phyloP scores from a whole-genome alignment of 2,113 vertebrate genomes.

The Pelodiscus sinensis region DNA sequence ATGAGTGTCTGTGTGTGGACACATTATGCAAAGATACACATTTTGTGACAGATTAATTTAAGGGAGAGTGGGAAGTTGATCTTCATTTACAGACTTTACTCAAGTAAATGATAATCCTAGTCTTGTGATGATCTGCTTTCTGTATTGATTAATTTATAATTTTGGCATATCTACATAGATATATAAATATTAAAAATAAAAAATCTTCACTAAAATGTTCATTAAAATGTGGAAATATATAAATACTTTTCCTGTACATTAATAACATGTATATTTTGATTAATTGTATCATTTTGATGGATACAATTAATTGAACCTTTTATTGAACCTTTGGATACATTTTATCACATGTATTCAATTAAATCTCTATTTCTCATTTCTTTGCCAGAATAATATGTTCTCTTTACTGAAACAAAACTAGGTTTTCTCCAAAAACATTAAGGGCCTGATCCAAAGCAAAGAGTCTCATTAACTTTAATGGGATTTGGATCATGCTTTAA shows the following conservation, averaged over 20 bases:
- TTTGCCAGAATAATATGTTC: neutral
- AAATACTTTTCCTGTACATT: too few relatives aligned
- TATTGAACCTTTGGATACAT: neutral
- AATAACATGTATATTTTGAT: neutral
- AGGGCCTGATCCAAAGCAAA: neutral
- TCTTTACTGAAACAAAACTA: neutral
- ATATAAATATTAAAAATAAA: neutral
- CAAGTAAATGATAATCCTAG: neutral
- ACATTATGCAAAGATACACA: neutral
- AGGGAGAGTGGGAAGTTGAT: neutral
- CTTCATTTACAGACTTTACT: neutral
- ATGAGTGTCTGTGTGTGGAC: neutral
- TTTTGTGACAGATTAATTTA: neutral
- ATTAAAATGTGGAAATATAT: neutral
- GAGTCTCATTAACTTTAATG: neutral
- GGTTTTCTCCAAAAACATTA: neutral
- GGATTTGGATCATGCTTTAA: neutral
- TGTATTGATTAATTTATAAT: neutral
- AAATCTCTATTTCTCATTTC: neutral
- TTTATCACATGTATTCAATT: neutral
- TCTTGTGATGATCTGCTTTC: neutral
- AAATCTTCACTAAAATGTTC: neutral
- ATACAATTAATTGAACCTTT: too few relatives aligned
- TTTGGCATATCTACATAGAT: neutral
- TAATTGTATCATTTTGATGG: neutral